phyloP scores from a whole-genome alignment of 2,113 vertebrate species.

The Pterocles orientalis region DNA sequence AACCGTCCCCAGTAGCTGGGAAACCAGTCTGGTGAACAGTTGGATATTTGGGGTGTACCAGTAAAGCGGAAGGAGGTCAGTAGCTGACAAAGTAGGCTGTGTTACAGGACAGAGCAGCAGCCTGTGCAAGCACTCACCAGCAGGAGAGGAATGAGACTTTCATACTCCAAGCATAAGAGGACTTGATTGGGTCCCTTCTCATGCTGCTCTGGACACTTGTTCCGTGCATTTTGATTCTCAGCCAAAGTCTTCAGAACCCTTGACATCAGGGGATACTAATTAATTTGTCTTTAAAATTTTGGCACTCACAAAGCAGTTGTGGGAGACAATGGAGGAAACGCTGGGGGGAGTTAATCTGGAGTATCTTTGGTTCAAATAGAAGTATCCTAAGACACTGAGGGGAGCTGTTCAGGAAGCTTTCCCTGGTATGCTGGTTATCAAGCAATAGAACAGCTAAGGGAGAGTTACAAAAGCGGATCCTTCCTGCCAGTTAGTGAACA shows the following conservation, averaged over 20 bases:
- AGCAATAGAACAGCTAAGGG: background rate
- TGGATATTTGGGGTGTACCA: background rate
- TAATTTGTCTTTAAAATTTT: background rate
- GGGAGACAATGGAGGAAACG: background rate
- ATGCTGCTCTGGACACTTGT: background rate
- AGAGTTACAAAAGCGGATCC: background rate
- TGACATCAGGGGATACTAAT: background rate
- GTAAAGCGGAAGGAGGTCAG: background rate
- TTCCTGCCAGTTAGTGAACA: background rate
- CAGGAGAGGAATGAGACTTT: background rate
- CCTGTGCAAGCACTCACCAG: background rate
- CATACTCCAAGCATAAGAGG: background rate
- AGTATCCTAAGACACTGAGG: background rate
- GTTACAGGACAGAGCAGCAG: background rate
- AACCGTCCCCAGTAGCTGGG: background rate
- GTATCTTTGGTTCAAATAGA: background rate
- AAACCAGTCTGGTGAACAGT: background rate
- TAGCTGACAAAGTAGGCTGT: background rate
- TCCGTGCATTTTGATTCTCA: background rate
- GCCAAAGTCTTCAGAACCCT: background rate
- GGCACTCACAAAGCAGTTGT: background rate
- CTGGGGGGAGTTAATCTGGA: background rate
- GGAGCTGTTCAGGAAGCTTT: background rate
- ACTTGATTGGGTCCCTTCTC: background rate
- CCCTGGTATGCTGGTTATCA: background rate